Conservation (phyloP, 2,888 invertebrate species). For the Eupithecia tripunctaria region DNA sequence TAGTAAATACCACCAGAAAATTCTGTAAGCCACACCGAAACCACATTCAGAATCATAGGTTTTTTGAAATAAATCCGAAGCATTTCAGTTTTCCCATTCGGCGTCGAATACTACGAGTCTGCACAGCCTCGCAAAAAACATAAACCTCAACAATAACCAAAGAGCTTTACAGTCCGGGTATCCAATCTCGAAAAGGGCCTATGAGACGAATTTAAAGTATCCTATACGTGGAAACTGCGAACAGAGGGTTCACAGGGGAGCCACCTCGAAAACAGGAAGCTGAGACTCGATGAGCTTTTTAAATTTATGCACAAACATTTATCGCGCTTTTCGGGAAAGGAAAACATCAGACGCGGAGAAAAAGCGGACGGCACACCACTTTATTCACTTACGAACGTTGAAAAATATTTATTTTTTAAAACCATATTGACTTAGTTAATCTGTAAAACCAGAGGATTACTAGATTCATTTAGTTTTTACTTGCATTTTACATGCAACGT, state of each 20-base stretch:
- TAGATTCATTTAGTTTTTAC: neutral
- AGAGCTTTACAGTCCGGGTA: constrained; percentile 18
- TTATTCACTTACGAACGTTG: neutral
- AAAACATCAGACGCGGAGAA: constrained; percentile 46
- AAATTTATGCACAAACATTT: constrained; percentile 67
- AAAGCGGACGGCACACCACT: neutral
- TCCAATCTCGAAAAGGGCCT: constrained; percentile 40
- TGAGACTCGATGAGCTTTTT: constrained; percentile 56
- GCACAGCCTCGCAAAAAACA: constrained; percentile 12
- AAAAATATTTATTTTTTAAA: constrained; percentile 1
- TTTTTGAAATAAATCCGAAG: neutral
- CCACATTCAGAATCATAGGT: neutral
- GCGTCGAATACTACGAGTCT: neutral
- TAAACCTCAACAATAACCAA: constrained; percentile 28
- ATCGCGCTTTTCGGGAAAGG: constrained; percentile 58
- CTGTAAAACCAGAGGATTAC: constrained; percentile 1
- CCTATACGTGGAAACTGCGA: constrained; percentile 40
- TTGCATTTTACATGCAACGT: neutral
- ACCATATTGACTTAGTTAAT: neutral
- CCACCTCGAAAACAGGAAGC: constrained; percentile 53
- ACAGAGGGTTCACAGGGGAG: constrained; percentile 52
- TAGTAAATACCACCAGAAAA: neutral
- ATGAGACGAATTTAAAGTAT: constrained; percentile 43
- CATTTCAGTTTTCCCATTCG: constrained; percentile 3
- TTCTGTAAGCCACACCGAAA: neutral